Evolutionary conservation across 1,140 invertebrate species (phyloP).

Genomic region (Hypothenemus hampei): DNA sequence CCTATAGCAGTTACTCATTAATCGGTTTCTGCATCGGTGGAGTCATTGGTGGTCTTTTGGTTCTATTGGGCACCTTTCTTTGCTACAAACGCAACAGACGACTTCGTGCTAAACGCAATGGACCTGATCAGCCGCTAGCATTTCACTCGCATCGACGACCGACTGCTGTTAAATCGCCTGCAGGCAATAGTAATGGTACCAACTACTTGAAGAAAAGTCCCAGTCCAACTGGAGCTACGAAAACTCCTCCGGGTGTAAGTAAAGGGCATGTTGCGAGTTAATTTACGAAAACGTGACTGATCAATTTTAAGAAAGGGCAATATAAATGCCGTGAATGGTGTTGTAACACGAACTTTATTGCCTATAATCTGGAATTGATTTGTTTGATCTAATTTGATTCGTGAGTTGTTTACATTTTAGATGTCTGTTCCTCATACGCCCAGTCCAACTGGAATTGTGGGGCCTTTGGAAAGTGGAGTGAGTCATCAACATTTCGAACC

Average conservation of each 20-base stretch:
- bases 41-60: constrained; percentile 52
- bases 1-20: constrained; percentile 54
- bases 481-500: constrained; percentile 34
- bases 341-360: no score
- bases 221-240: constrained; percentile 66
- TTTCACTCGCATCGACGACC: constrained; percentile 58
- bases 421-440: constrained; percentile 42
- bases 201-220: constrained; percentile 86
- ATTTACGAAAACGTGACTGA: no score
- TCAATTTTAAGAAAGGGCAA: no score
- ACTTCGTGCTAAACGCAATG: constrained; percentile 44
- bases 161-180: constrained; percentile 61
- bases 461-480: constrained; percentile 43
- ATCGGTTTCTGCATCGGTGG: constrained; percentile 59
- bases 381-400: no score
- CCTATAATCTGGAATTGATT: no score
- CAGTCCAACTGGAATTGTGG: constrained; percentile 41
- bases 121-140: constrained; percentile 54
- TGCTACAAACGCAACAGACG: constrained; percentile 50
- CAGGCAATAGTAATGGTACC: constrained; percentile 55
- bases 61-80: constrained; percentile 56
- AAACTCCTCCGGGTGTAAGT: constrained; percentile 47
- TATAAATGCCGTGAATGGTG: no score
- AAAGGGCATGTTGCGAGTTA: neutral
- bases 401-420: constrained; percentile 25